phyloP scores from a whole-genome alignment of 2,113 vertebrate genomes.

The Cyanistes caeruleus region DNA sequence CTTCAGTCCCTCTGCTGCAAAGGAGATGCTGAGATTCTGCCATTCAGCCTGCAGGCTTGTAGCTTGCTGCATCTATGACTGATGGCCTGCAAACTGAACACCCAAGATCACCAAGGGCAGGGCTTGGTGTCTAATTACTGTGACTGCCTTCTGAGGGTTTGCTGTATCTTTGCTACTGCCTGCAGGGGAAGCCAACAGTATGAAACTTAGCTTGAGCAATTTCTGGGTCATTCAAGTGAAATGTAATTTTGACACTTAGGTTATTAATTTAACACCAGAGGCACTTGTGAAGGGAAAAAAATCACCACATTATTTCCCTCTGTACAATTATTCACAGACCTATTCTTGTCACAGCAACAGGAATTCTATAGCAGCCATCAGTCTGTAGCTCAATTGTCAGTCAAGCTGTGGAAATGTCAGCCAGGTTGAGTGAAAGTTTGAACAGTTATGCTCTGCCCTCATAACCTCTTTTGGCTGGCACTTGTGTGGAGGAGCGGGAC shows the following conservation, averaged over 20 bases:
- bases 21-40: neutral
- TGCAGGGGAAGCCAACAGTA: neutral
- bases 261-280: slow-evolving; percentile 31
- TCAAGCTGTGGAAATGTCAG: neutral
- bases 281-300: neutral
- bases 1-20: neutral
- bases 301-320: neutral
- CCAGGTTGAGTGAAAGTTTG: neutral
- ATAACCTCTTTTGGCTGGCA: neutral
- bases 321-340: neutral
- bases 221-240: slow-evolving; percentile 1
- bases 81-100: neutral
- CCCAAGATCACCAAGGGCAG: neutral
- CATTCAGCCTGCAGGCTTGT: neutral
- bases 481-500: neutral
- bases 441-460: neutral
- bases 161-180: neutral
- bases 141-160: neutral
- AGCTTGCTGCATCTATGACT: neutral
- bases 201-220: slow-evolving; percentile 31
- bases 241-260: neutral
- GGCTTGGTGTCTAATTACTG: neutral
- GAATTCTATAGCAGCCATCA: neutral
- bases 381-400: neutral
- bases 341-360: neutral